These are phyloP conservation scores for Anaspis maculata DNA, from an alignment of 2,888 invertebrate genomes.

Conservation along the genomic window DNA sequence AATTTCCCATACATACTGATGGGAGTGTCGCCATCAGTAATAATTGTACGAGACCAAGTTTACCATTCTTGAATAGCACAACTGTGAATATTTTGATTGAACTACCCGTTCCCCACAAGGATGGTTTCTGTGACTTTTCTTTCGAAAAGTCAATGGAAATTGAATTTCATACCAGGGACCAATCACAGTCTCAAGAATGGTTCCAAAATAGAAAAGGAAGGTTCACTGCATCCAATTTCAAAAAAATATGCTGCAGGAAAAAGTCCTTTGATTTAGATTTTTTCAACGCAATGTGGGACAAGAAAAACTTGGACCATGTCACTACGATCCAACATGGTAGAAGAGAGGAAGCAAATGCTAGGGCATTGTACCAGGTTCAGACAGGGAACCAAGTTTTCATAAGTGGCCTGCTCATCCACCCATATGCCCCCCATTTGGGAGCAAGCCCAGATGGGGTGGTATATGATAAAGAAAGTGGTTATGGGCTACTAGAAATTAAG, in stretches of 20 bases:
- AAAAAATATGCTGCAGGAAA: not conserved
- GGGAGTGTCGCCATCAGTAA: too few species aligned
- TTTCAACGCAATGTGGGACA: not conserved
- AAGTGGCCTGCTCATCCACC: not conserved
- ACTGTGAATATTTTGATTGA: not conserved
- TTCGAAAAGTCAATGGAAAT: not conserved
- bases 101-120: not conserved
- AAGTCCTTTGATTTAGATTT: not conserved
- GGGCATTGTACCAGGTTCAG: not conserved
- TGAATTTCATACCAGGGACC: not conserved
- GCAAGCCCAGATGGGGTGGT: too few species aligned
- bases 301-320: not conserved
- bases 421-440: slow-evolving; percentile 3
- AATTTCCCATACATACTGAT: too few species aligned
- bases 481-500: slow-evolving; percentile 1
- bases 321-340: not conserved
- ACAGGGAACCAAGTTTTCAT: not conserved
- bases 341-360: not conserved
- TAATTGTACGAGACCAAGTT: too few species aligned
- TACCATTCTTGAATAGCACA: not conserved
- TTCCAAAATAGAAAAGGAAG: not conserved
- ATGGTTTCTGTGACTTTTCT: not conserved
- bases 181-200: not conserved
- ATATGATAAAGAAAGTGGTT: not conserved
- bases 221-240: not conserved